These are phyloP conservation scores for Harmothoe impar DNA, from an alignment of 2,888 invertebrate species.

Conservation along the genomic window DNA sequence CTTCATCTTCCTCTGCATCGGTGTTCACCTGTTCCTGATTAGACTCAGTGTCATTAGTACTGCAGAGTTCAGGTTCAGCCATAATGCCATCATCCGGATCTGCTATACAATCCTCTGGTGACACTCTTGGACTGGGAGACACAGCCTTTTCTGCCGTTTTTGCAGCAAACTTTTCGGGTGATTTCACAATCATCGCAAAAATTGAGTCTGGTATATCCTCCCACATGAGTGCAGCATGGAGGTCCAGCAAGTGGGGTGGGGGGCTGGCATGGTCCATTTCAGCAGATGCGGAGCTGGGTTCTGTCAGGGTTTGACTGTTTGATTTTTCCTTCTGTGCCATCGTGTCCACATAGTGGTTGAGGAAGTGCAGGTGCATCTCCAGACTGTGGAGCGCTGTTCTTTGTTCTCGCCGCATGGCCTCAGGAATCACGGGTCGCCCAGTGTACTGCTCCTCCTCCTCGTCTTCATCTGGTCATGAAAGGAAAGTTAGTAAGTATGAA, in stretches of 20 bases:
- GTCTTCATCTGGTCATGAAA: not conserved
- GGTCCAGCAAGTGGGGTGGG: not conserved
- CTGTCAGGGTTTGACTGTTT: not conserved
- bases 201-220: not conserved
- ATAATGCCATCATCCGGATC: too few relatives aligned
- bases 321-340: slow-evolving; percentile 12
- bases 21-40: too few relatives aligned
- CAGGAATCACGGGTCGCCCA: not conserved
- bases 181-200: not conserved
- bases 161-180: too few relatives aligned
- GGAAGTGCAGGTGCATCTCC: slow-evolving; percentile 31
- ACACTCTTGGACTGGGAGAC: too few relatives aligned
- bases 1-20: not conserved
- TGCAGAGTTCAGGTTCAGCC: too few relatives aligned
- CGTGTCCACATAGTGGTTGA: not conserved
- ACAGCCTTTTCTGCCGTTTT: too few relatives aligned
- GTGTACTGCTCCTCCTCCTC: not conserved
- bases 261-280: not conserved
- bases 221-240: not conserved
- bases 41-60: too few relatives aligned
- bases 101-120: not conserved
- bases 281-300: not conserved
- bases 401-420: not conserved
- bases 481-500: not conserved
- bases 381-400: not conserved